Percentiles rank a stretch among this genome's conserved stretches.
Evolutionary conservation across 2,888 invertebrate species (phyloP).

Genomic region (Enchytraeus crypticus): DNA sequence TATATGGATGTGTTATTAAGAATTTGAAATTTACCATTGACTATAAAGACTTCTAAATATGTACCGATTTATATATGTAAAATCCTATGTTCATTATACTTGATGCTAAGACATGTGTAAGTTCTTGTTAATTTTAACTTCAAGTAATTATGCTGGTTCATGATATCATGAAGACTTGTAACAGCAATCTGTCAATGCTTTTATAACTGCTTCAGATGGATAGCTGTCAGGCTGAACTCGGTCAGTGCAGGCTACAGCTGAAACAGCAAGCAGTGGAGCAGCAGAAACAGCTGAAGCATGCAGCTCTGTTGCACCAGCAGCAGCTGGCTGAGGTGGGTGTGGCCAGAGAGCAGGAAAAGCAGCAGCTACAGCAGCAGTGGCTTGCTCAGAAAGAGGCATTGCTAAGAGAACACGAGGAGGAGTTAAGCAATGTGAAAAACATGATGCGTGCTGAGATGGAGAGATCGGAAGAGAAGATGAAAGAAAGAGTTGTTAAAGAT

Average conservation of each 20-base stretch:
- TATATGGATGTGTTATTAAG: too few relatives aligned
- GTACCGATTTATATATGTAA: too few relatives aligned
- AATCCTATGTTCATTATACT: too few relatives aligned
- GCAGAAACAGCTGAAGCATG: neutral
- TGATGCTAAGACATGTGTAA: too few relatives aligned
- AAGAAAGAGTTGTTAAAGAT: neutral
- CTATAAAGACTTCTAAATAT: too few relatives aligned
- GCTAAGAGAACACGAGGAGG: neutral
- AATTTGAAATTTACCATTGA: too few relatives aligned
- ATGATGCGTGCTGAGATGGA: neutral
- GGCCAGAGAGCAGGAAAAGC: neutral
- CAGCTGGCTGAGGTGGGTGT: neutral
- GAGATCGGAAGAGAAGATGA: neutral
- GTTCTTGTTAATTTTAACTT: too few relatives aligned
- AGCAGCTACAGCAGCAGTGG: neutral
- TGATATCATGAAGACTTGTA: too few relatives aligned
- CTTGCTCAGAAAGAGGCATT: neutral
- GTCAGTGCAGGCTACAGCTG: neutral
- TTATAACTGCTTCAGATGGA: too few relatives aligned
- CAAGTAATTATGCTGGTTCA: too few relatives aligned
- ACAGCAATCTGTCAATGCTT: too few relatives aligned
- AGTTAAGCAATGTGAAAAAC: neutral
- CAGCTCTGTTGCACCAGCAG: neutral
- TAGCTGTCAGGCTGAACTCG: too few relatives aligned
- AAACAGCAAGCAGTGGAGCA: neutral